Evolutionary conservation across 2,888 invertebrate species (phyloP).

Genomic region (Drosophila putrida): DNA sequence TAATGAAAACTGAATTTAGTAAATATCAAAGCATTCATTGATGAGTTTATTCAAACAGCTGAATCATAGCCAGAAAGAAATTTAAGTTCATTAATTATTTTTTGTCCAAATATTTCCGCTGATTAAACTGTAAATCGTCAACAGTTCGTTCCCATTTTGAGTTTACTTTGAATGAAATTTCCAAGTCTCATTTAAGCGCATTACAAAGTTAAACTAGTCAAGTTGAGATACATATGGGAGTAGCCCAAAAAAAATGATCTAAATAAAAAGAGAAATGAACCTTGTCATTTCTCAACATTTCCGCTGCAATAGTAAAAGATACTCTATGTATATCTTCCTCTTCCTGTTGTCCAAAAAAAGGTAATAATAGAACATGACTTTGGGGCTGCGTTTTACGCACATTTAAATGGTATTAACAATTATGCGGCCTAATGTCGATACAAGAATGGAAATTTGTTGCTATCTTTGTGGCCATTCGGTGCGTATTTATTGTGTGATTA

Average conservation of each 20-base stretch:
- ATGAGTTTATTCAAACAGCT: slow-evolving; percentile 20
- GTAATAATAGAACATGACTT: slow-evolving; percentile 63
- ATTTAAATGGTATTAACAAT: slow-evolving; percentile 78
- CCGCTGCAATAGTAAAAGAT: slow-evolving; percentile 52
- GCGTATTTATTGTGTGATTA: slow-evolving; percentile 69
- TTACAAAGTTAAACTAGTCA: slow-evolving; percentile 49
- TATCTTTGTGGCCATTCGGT: slow-evolving; percentile 30
- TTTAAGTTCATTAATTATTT: slow-evolving; percentile 44
- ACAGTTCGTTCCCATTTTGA: slow-evolving; percentile 69
- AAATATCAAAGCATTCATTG: slow-evolving; percentile 29
- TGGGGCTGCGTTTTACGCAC: slow-evolving; percentile 44
- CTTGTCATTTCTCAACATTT: slow-evolving; percentile 59
- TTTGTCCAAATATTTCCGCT: slow-evolving; percentile 32
- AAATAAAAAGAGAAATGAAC: slow-evolving; percentile 50
- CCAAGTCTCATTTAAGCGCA: slow-evolving; percentile 43
- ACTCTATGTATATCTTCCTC: slow-evolving; percentile 17
- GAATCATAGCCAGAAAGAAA: slow-evolving; percentile 31
- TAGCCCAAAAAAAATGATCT: slow-evolving; percentile 16
- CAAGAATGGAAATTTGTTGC: slow-evolving; percentile 75
- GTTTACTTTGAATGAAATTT: slow-evolving; percentile 17
- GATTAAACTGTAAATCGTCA: slow-evolving; percentile 59
- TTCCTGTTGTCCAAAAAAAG: neutral
- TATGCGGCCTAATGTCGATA: slow-evolving; percentile 65
- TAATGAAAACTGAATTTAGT: neutral
- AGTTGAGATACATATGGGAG: slow-evolving; percentile 25